These are phyloP conservation scores for Pharmacophagus antenor DNA, from an alignment of 2,888 invertebrate species.

Conservation along the genomic window DNA sequence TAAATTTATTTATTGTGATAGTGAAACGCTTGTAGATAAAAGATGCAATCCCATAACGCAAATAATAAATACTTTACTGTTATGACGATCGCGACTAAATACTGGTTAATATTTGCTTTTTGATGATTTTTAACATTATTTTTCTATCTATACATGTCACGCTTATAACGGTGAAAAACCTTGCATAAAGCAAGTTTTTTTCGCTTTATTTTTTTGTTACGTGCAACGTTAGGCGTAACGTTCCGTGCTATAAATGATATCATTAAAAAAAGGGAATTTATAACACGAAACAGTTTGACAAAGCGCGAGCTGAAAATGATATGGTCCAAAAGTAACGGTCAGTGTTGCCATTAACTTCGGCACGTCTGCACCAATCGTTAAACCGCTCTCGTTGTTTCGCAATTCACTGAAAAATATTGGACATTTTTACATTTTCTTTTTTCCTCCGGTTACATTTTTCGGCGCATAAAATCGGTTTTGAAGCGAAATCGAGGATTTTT, in stretches of 20 bases:
- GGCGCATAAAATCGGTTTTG: constrained; percentile 18
- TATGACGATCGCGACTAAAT: no score
- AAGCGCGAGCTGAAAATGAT: constrained; percentile 11
- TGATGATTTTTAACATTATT: no score
- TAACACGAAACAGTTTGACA: constrained; percentile 7
- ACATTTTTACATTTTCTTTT: background rate
- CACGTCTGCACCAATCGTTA: constrained; percentile 24
- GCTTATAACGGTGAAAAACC: no score
- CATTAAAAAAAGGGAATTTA: constrained; percentile 9
- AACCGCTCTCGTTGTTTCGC: constrained; percentile 25
- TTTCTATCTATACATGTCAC: no score
- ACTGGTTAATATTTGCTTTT: no score
- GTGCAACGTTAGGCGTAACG: background rate
- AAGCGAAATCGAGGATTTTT: constrained; percentile 15
- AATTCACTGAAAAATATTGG: constrained; percentile 23
- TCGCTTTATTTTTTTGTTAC: background rate
- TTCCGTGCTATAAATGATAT: background rate
- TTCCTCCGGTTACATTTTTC: constrained; percentile 23
- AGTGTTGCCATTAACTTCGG: constrained; percentile 21
- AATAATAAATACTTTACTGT: no score
- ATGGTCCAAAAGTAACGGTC: constrained; percentile 23
- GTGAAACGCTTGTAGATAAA: no score
- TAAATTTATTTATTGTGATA: no score
- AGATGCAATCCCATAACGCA: no score
- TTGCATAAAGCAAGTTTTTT: no score